These are phyloP conservation scores for Platanista minor DNA, from an alignment of 2,113 vertebrate species.

Conservation along the genomic window DNA sequence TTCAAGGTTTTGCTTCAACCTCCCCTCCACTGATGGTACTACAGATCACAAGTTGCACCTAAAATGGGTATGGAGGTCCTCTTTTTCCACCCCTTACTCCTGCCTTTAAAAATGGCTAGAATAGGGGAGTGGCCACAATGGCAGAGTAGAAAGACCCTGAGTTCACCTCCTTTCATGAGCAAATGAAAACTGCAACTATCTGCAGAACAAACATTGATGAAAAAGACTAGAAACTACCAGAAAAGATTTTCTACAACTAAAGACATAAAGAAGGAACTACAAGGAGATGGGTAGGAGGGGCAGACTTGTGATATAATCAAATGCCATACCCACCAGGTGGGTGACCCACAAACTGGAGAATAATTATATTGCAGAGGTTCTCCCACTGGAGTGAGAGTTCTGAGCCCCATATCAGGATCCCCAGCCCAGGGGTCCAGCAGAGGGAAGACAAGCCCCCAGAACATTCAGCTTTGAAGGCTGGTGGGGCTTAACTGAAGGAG, in stretches of 20 bases:
- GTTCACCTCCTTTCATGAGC: not conserved
- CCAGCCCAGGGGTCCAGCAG: not conserved
- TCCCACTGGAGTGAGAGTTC: not conserved
- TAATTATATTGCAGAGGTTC: not conserved
- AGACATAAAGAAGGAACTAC: not conserved
- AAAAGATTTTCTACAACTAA: not conserved
- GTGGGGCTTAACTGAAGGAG: not conserved
- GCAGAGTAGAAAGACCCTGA: not conserved
- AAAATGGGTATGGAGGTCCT: not conserved
- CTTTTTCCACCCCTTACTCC: not conserved
- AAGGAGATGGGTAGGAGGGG: not conserved
- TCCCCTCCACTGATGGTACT: not conserved
- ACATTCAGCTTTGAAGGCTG: not conserved
- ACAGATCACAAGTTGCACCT: too few relatives aligned
- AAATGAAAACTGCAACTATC: not conserved
- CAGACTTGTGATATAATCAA: not conserved
- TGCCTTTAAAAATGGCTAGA: not conserved
- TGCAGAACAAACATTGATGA: not conserved
- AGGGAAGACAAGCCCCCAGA: not conserved
- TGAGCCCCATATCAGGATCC: not conserved
- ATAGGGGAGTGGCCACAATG: not conserved
- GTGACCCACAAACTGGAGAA: not conserved
- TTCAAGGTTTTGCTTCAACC: not conserved
- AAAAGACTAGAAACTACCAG: not conserved
- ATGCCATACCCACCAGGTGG: not conserved